phyloP scores from a whole-genome alignment of 30 jellyfish, hydroid and myxozoan species.

The Turritopsis dohrnii region DNA sequence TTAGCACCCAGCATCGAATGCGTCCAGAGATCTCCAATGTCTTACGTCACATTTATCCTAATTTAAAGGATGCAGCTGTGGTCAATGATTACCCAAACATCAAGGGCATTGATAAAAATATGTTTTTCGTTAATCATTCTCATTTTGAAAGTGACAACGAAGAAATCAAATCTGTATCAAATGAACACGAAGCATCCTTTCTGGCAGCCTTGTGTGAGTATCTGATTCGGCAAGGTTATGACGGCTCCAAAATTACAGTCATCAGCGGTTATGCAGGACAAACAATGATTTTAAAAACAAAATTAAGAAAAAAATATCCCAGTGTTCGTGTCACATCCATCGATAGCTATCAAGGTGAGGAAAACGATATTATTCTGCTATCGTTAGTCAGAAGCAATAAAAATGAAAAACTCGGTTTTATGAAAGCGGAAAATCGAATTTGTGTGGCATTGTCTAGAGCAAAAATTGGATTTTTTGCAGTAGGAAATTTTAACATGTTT shows the following conservation, averaged over 20 bases:
- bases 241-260: constrained; percentile 47
- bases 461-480: constrained; percentile 53
- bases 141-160: constrained; percentile 3
- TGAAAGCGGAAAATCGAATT: constrained; percentile 53
- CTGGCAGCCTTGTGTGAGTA: constrained; percentile 59
- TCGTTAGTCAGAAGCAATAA: constrained; percentile 73
- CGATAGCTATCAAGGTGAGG: constrained; percentile 84
- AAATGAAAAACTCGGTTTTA: constrained; percentile 48
- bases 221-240: constrained; percentile 66
- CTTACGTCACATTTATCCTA: constrained; percentile 54
- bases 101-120: constrained; percentile 41
- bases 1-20: constrained; percentile 68
- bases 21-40: constrained; percentile 61
- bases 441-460: constrained; percentile 85
- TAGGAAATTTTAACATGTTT: constrained; percentile 59
- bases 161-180: constrained; percentile 34
- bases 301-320: constrained; percentile 34
- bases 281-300: constrained; percentile 30
- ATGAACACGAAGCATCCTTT: constrained; percentile 55
- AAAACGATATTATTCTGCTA: constrained; percentile 58
- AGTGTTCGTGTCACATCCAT: constrained; percentile 71
- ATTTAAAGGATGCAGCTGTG: constrained; percentile 38
- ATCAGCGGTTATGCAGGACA: constrained; percentile 70
- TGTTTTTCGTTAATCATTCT: constrained; percentile 47
- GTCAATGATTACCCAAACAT: constrained; percentile 37